Base-by-base conservation (phyloP, 2,888 invertebrate species). In the Poecilus cupreus region DNA sequence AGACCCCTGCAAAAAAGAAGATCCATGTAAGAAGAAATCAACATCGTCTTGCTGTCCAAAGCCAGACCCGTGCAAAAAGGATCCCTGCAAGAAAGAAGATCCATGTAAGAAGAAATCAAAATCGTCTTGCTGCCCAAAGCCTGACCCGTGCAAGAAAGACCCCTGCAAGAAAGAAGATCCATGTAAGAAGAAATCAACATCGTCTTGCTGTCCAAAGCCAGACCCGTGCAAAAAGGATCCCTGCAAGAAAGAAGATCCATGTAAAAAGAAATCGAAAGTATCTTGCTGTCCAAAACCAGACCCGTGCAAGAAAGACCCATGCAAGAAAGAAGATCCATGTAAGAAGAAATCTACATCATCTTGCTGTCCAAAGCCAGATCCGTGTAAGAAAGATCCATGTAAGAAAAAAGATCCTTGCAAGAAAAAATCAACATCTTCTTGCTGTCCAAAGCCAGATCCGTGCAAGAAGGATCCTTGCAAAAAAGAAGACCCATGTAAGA, bases 341-440 rank as follows among this genome's bases (percentile, higher is more conserved):
- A 43, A 43, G 20, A 74, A 74, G 5, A 20, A 54, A n/a, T n/a
- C n/a, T n/a, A n/a, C n/a, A 22, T 54, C 54, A 22, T 20, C 54
- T 10, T 54, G 49, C 18, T 10, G 3, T 39, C 39, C 39, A 39
- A 39, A 3, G 39, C 39, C 1, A 39, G 39, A 39, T 11, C n/a
- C 6, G 22, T n/a, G 22, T 18, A 68, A 54, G 13, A 46, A 13
- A 39, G 43, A 72, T 57, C 74, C 74, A n/a, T 51, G 68, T 46
- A 43, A 64, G 24, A 70, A 57, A n/a, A 32, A n/a, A 32, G 37
- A 80, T 37, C 72, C 72, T 3, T 70, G 68, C 32, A 80, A 60
- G 51, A 43, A 18, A 18, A 68, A 22, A 37, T 24, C 78, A 43
- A 32, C 32, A 32, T 32, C 37, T n/a, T 20, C 64, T n/a, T 54